phyloP scores from a whole-genome alignment of 2,797 vertebrate genomes.

The Spondyliosoma cantharus region DNA sequence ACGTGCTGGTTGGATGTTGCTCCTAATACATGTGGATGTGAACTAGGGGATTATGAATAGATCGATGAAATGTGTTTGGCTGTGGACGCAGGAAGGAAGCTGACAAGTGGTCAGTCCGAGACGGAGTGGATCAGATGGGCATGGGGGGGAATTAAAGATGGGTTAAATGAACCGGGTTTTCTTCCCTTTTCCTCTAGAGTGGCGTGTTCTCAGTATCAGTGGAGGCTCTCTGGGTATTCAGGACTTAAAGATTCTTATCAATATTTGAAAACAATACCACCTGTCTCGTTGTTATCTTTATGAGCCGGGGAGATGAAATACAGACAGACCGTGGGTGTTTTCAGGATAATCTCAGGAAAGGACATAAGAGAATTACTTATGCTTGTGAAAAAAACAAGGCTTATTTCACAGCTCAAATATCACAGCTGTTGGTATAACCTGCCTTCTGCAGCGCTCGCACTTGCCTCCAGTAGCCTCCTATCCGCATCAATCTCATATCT shows the following conservation, averaged over 20 bases:
- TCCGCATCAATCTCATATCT: conserved; percentile 78
- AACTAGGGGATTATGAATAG: conserved; percentile 66
- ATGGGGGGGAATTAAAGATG: conserved; percentile 52
- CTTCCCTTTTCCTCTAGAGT: conserved; percentile 14
- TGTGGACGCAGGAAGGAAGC: conserved; percentile 36
- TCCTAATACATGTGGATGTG: conserved; percentile 76
- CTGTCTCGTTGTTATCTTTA: conserved; percentile 53
- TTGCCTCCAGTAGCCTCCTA: conserved; percentile 60
- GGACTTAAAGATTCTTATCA: conserved; percentile 57
- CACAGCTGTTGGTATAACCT: conserved; percentile 79
- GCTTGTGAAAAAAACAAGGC: conserved; percentile 60
- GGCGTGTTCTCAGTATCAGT: conserved; percentile 37
- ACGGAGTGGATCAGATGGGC: conserved; percentile 45
- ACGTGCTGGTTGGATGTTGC: conserved; percentile 75
- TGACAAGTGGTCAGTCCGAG: conserved; percentile 69
- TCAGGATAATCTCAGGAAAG: conserved; percentile 73
- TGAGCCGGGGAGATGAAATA: conserved; percentile 42
- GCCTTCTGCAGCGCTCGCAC: conserved; percentile 70
- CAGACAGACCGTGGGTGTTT: conserved; percentile 65
- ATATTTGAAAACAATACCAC: conserved; percentile 63
- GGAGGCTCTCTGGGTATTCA: conserved; percentile 50
- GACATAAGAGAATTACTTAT: conserved; percentile 71
- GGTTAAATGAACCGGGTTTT: conserved; percentile 28
- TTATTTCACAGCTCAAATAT: conserved; percentile 80
- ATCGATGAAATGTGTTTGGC: conserved; percentile 69